Conservation (phyloP, 2,888 invertebrate species). For the Agapostemon virescens region DNA sequence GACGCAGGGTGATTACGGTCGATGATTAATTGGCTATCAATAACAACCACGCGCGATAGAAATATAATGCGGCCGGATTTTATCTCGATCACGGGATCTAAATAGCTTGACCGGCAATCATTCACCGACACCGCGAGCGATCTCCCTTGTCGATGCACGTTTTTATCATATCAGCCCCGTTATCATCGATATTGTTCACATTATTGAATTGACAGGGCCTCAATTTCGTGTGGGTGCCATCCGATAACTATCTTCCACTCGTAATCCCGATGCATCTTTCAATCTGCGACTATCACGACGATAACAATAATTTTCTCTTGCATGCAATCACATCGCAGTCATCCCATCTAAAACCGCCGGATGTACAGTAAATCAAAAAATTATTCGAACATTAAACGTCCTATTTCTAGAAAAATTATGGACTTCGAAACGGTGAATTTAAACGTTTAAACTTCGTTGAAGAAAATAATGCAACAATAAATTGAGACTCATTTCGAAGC, state of each 20-base stretch:
- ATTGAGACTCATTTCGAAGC: neutral
- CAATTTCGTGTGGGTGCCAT: conserved; percentile 42
- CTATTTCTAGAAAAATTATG: neutral
- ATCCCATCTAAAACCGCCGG: neutral
- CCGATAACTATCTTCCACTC: conserved; percentile 39
- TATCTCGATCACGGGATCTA: conserved; percentile 71
- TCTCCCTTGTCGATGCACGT: conserved; percentile 33
- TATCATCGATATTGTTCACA: conserved; percentile 57
- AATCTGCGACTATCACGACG: neutral
- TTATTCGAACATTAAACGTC: too few relatives aligned
- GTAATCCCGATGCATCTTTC: neutral
- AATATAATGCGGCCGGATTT: conserved; percentile 67
- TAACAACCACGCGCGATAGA: conserved; percentile 62
- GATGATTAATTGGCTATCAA: conserved; percentile 51
- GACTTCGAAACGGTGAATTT: too few relatives aligned
- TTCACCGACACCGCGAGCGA: conserved; percentile 33
- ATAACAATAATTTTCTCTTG: conserved; percentile 1
- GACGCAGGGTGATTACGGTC: conserved; percentile 38
- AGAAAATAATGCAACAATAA: neutral
- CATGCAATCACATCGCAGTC: neutral
- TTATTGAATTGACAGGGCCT: conserved; percentile 52
- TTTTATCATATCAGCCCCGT: conserved; percentile 29
- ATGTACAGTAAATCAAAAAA: neutral
- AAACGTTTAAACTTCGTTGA: neutral
- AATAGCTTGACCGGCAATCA: conserved; percentile 52